A percentile compares a stretch with the other conserved stretches of the same genome.
phyloP scores from a whole-genome alignment of 2,888 invertebrate genomes.

The Clusia tigrina region DNA sequence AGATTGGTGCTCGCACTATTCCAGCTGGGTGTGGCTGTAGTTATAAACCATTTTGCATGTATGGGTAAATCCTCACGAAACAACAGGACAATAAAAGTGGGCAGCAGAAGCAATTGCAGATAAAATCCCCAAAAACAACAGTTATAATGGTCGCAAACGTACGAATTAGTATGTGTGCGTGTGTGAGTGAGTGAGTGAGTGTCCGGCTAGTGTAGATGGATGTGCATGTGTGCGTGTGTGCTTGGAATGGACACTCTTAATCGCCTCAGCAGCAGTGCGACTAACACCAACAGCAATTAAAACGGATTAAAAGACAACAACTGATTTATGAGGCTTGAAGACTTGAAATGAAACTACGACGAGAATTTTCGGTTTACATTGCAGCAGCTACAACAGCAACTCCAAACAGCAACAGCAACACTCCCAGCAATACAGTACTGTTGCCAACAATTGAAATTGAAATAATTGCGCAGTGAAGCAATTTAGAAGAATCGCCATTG shows the following conservation, averaged over 20 bases:
- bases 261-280: constrained; percentile 44
- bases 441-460: constrained; percentile 51
- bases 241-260: constrained; percentile 40
- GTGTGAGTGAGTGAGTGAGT: neutral
- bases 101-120: constrained; percentile 27
- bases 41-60: neutral
- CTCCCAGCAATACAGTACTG: neutral
- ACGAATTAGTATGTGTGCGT: constrained; percentile 18
- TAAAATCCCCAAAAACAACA: constrained; percentile 35
- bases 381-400: constrained; percentile 3
- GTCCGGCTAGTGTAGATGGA: neutral
- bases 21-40: too few species aligned
- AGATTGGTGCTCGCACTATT: too few species aligned
- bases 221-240: constrained; percentile 8
- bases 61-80: neutral
- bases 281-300: constrained; percentile 49
- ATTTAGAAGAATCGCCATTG: constrained; percentile 59
- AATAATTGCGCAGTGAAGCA: constrained; percentile 62
- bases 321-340: constrained; percentile 60
- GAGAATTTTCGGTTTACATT: constrained; percentile 32
- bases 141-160: constrained; percentile 50
- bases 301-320: constrained; percentile 56
- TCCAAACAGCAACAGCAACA: neutral
- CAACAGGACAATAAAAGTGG: neutral
- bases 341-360: constrained; percentile 58